Conservation (phyloP, 2,888 invertebrate genomes). For the Oxycera nigricornis region DNA sequence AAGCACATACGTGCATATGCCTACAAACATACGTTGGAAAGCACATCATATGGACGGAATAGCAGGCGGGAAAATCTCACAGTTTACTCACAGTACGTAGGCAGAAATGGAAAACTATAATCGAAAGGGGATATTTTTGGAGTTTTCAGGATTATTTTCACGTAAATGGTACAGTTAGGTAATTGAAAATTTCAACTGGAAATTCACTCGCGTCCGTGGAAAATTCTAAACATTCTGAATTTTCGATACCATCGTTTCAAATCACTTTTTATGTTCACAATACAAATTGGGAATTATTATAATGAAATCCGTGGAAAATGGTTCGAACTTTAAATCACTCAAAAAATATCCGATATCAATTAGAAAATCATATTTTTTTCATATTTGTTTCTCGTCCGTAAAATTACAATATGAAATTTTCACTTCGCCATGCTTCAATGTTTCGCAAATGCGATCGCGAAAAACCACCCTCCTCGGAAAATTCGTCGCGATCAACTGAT, state of each 20-base stretch:
- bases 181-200: neutral
- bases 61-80: neutral
- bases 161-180: neutral
- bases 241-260: too few species aligned
- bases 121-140: neutral
- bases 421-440: neutral
- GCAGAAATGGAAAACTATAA: too few species aligned
- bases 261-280: too few species aligned
- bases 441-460: neutral
- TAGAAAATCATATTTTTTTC: too few species aligned
- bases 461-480: slow-evolving; percentile 28
- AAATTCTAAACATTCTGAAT: too few species aligned
- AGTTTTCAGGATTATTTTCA: neutral
- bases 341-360: too few species aligned
- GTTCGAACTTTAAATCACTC: too few species aligned
- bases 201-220: too few species aligned
- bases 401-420: neutral
- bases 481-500: slow-evolving; percentile 25
- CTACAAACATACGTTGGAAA: neutral
- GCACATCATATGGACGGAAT: neutral
- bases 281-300: too few species aligned
- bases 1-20: neutral
- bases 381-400: neutral
- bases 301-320: too few species aligned
- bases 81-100: neutral